Base-by-base conservation (phyloP, 2,888 invertebrate genomes). In the Torymus auratus region DNA sequence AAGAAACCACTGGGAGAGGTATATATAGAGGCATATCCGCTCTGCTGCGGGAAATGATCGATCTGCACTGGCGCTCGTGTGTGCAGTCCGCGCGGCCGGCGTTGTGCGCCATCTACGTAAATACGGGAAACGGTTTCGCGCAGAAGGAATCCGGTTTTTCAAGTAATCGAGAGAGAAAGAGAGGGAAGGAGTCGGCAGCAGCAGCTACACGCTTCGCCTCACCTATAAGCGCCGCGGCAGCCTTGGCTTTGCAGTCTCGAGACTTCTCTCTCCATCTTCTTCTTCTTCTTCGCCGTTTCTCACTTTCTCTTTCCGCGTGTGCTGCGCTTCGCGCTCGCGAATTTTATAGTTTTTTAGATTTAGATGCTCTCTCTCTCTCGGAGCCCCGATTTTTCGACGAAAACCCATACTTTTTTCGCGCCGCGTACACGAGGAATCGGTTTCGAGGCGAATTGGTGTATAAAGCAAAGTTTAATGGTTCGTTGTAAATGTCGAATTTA, bases 121-220 rank as follows among this genome's bases (percentile, higher is more conserved):
- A 87, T 86, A 87, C 87, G 88, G 89, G 87, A 90, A 88, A 88
- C 89, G 86, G 86, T 89, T 89, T 89, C 87, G 88, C 86, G 85
- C 77, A 55, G 75, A 65, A 86, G 87, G 88, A 89, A 89, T 90
- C 89, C 89, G 89, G 90, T 89, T 89, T 89, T 88, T 89, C 90
- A 88, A 90, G 89, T 89, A 89, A 89, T 89, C 89, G 87, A 86
- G 87, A 41, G 87, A 86, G 87, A 41, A 41, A 41, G 41, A 41
- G 41, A 41, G n/a, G 60, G 11, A 28, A 23, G 41, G 17, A 69
- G 76, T 76, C 76, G 62, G 78, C 67, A n/a, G n/a, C n/a, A n/a
- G n/a, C 77, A 41, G 41, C 41, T 41, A 41, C 41, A 75, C 75
- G 80, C 81, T 74, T 79, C 78, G 83, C 80, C 82, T 77, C 74